Evolutionary conservation across 2,113 vertebrate genomes (phyloP), one percentile per base, ranked within the genome.

Genomic region (Alaudala cheleensis): DNA sequence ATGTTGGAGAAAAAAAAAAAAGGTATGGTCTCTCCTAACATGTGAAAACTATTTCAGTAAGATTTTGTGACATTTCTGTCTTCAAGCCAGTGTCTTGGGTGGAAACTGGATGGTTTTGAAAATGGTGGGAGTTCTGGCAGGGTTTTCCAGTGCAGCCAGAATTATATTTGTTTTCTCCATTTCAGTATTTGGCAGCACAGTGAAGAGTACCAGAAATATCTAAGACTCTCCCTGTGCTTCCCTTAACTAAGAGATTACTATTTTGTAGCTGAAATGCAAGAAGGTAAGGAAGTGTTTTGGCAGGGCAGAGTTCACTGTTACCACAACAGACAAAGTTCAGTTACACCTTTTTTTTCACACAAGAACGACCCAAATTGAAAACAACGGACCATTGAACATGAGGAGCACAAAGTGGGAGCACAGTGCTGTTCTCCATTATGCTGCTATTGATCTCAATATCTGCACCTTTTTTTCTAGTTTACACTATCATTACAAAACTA

Each of bases 151-250:
- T 47, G 12, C 26, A 79, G 7, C 2, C 7, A 44, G 19, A 10
- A 23, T 76, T 72, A 20, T 25, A 40, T 45, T 74, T 57, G 12
- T 62, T 94, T 90, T 70, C 13, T 61, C 3, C 28, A 18, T 23
- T 87, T 82, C 57, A 11, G 37, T 15, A 74, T 0, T 0, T 24
- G 29, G 14, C 22, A 70, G 9, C 8, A 50, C 45, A 34, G 10
- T 54, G 54, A 80, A 58, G 8, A 53, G 5, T 17, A 18, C 12
- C 62, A 54, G 23, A 77, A 90, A 92, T 54, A 29, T 16, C 18
- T n/a, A 47, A 42, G n/a, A 85, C 82, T 90, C 2, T 1, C 34
- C 9, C 9, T 0, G 0, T 42, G 11, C 8, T 77, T 85, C 24
- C 23, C 20, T 61, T 76, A 80, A n/a, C 8, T 42, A 42, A 67